Conservation (phyloP, 2,888 invertebrate species). For the Gandaritis pyraliata region DNA sequence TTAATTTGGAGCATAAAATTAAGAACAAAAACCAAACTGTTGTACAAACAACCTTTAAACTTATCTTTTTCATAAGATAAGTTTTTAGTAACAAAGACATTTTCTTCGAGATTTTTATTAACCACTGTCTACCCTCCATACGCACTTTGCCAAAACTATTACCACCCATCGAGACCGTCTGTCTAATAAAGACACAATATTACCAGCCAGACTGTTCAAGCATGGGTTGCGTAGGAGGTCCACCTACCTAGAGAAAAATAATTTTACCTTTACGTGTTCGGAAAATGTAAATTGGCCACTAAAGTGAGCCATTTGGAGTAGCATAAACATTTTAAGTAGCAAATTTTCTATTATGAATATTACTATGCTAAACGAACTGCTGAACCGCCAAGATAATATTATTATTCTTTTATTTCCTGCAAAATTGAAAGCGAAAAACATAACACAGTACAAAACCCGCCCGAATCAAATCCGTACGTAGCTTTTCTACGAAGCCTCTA, state of each 20-base stretch:
- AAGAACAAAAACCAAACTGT: not conserved
- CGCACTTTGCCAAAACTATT: constrained; percentile 34
- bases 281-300: constrained; percentile 1
- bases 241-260: not conserved
- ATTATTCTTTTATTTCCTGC: not conserved
- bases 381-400: not conserved
- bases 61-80: constrained; percentile 8
- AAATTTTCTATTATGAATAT: constrained; percentile 1
- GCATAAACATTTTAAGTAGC: not conserved
- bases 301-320: not conserved
- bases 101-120: constrained; percentile 19
- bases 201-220: constrained; percentile 18
- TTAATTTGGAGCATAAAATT: not conserved
- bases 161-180: constrained; percentile 33
- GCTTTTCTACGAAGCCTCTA: constrained; percentile 23
- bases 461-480: constrained; percentile 21
- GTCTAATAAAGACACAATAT: constrained; percentile 26
- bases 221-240: not conserved
- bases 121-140: constrained; percentile 25
- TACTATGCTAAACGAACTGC: not conserved
- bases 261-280: not conserved
- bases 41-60: not conserved
- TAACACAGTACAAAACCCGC: constrained; percentile 8
- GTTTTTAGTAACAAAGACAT: constrained; percentile 4
- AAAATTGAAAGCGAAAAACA: not conserved